Percentiles rank a stretch among this genome's conserved stretches.
Evolutionary conservation across 2,113 vertebrate species (phyloP).

Genomic region (Ceuthmochares aereus): DNA sequence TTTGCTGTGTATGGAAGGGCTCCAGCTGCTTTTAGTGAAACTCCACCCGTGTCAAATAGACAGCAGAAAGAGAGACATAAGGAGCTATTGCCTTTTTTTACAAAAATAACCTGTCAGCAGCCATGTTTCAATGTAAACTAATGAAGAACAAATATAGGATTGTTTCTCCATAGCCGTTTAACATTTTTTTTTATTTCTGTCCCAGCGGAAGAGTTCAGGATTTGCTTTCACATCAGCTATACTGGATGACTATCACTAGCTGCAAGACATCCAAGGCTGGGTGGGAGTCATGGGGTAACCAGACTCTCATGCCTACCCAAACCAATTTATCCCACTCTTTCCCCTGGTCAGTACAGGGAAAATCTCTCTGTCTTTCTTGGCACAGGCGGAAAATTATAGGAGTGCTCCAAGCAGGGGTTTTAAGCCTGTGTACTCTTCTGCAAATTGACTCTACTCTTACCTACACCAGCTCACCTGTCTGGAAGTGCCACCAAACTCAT

Average conservation of each 20-base stretch:
- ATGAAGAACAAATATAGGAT: neutral
- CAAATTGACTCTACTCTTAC: neutral
- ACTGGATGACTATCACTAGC: neutral
- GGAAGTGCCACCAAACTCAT: neutral
- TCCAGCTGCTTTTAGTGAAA: neutral
- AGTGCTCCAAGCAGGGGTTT: neutral
- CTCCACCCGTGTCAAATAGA: neutral
- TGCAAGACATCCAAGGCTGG: neutral
- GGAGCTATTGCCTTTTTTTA: neutral
- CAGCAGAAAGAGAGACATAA: neutral
- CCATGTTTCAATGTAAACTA: neutral
- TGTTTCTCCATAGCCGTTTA: neutral
- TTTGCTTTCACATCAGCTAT: neutral
- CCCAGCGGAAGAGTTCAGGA: neutral
- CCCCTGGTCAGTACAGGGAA: neutral
- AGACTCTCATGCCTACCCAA: neutral
- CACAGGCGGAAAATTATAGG: neutral
- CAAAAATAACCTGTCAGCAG: neutral
- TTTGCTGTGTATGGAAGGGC: constrained; percentile 26
- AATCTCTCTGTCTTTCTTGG: neutral
- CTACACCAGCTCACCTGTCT: neutral
- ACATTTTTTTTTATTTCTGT: neutral
- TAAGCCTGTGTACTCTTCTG: neutral
- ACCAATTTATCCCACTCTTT: neutral
- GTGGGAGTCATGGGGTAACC: neutral